Evolutionary conservation across 2,797 vertebrate genomes (phyloP), one percentile per base, ranked within the genome.

Genomic region (Micrastur ruficollis): DNA sequence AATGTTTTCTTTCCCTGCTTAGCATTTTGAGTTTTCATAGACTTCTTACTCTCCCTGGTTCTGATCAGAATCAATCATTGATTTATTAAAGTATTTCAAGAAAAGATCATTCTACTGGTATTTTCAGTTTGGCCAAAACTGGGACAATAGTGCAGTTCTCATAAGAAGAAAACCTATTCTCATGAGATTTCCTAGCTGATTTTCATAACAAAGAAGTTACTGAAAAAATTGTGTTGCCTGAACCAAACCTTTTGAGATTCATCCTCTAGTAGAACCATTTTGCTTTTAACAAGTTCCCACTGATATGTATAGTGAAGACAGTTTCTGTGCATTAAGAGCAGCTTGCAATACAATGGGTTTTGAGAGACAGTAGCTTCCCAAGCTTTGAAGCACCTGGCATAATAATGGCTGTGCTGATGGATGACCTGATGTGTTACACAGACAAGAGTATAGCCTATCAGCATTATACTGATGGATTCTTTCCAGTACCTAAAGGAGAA

Each of bases 321-420:
- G 86, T 58, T 74, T 84, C 63, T 87, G 65, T 63, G 68, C 63
- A 58, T 36, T 63, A 82, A 85, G 65, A 94, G 65, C 78, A 95
- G 89, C 80, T 92, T 84, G 67, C 71, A 94, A 73, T 91, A 93
- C 88, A 95, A 88, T 89, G 38, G 74, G 40, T 23, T 90, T 92
- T 85, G 92, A 89, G 65, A 88, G 59, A 21, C 52, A 75, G 76
- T 86, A 82, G 56, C 83, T 92, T 96, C 82, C 74, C 90, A 91
- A 92, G 81, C 85, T 96, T 94, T 94, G 81, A 92, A 95, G 90
- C 88, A 96, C 81, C 91, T 97, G 95, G 83, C 85, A 92, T 85
- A 86, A 95, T 92, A 95, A 94, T 81, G 63, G 91, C 74, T 91
- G 55, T 80, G 59, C 79, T 96, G 95, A 95, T 92, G 94, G 88